Evolutionary conservation across 1,140 invertebrate genomes (phyloP), one percentile per base, ranked within the genome.

Genomic region (Geopemphigus sp.): DNA sequence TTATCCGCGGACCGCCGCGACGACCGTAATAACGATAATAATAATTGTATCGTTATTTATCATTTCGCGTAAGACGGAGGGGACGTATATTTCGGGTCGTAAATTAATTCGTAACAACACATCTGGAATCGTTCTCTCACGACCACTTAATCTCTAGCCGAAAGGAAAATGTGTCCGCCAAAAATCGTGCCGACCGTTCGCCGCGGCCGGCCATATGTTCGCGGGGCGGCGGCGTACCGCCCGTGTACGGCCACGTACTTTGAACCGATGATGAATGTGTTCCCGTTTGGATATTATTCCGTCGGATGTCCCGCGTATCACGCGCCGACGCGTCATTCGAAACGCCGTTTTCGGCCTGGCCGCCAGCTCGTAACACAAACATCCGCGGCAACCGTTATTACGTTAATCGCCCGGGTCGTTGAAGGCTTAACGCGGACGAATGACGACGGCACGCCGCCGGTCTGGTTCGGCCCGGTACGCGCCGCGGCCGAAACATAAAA

Each of bases 71-170:
- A 47, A 29, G 50, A 59, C 57, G 22, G 39, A 78, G 24, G 32
- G 26, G 50, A 78, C 54, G 74, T 17, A 19, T 78, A 26, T n/a
- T 32, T n/a, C 29, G 15, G 12, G 45, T 12, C 57, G 57, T 78
- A 78, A 61, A 63, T 63, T 59, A 61, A 47, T 50, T 47, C 39
- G 17, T 29, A 50, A 47, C 10, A 78, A 78, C 74, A 78, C 74
- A 63, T 78, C 74, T 78, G 74, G 74, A 78, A 78, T 63, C 74
- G 39, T 47, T 78, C 56, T 63, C 39, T 78, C 57, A 63, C 22
- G 74, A 78, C 39, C 56, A 78, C 74, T 78, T 78, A 63, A 61
- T 61, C 74, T 19, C 4, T 26, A 50, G 61, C 73, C 22, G 39
- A 61, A 76, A 45, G 66, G 26, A 61, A 76, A 45, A 50, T 14